A percentile compares a stretch with the other conserved stretches of the same genome.
Evolutionary conservation across 1,140 invertebrate genomes (phyloP).

Genomic region (Aphaenogaster floridana): DNA sequence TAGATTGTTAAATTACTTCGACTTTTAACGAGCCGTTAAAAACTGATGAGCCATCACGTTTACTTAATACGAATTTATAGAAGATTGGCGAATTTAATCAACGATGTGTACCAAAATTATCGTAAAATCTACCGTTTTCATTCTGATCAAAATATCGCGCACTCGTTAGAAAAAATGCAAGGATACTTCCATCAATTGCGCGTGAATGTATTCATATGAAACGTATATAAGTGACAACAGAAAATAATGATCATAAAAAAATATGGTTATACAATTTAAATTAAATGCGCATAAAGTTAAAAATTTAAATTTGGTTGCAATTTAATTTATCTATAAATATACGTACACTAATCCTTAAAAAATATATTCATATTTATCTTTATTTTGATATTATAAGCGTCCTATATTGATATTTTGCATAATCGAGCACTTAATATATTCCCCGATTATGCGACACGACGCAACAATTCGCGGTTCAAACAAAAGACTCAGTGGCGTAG

Average conservation of each 20-base stretch:
- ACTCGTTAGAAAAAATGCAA: neutral
- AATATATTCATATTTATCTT: neutral
- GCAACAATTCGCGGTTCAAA: neutral
- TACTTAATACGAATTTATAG: neutral
- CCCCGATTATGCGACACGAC: neutral
- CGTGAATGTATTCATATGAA: neutral
- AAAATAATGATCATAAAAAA: neutral
- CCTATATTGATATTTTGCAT: neutral
- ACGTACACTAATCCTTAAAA: neutral
- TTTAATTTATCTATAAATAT: neutral
- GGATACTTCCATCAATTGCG: neutral
- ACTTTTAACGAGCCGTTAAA: conserved; percentile 16
- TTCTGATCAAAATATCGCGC: neutral
- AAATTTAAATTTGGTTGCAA: neutral
- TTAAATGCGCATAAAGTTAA: neutral
- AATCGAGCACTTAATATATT: neutral
- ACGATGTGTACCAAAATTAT: neutral
- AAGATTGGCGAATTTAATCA: neutral
- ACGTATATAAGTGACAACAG: neutral
- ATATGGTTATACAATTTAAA: neutral
- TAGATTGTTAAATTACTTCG: neutral
- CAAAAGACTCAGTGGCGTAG: neutral
- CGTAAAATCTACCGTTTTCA: neutral
- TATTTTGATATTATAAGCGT: neutral
- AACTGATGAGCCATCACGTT: neutral